These are phyloP conservation scores for Psilanteris sp. DNA, from an alignment of 1,140 invertebrate species.

Conservation along the genomic window DNA sequence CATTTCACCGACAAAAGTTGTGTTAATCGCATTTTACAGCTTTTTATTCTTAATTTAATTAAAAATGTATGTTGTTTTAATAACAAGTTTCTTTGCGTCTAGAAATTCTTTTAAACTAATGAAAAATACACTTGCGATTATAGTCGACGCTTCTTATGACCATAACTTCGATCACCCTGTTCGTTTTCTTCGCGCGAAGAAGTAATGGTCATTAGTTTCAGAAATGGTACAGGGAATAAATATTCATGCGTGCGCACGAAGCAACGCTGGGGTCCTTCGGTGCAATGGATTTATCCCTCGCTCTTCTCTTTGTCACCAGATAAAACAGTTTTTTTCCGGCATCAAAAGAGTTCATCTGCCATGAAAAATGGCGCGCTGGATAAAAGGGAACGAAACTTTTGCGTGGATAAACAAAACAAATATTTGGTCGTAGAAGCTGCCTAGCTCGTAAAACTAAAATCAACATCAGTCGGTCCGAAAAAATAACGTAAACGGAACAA, in stretches of 20 bases:
- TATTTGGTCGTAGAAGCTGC: conserved; percentile 15
- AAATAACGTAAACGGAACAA: conserved; percentile 2
- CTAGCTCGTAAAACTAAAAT: conserved; percentile 24
- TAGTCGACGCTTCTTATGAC: conserved; percentile 33
- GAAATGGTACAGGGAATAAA: conserved; percentile 46
- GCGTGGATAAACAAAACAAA: conserved; percentile 51
- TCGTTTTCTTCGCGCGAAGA: conserved; percentile 11
- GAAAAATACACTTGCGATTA: conserved; percentile 49
- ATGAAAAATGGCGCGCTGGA: conserved; percentile 53
- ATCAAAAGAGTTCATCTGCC: conserved; percentile 55
- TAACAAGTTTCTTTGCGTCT: too few relatives aligned
- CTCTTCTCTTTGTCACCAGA: conserved; percentile 53
- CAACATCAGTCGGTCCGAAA: conserved; percentile 13
- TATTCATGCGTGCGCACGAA: conserved; percentile 48
- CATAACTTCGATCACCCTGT: conserved; percentile 31
- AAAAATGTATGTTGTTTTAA: too few relatives aligned
- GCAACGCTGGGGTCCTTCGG: conserved; percentile 9
- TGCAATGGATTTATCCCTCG: conserved; percentile 48
- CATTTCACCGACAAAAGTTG: too few relatives aligned
- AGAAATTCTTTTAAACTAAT: too few relatives aligned
- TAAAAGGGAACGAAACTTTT: conserved; percentile 49
- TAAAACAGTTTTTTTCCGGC: conserved; percentile 48
- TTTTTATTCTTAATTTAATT: too few relatives aligned
- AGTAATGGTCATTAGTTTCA: conserved; percentile 44
- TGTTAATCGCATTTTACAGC: too few relatives aligned